Conservation (phyloP, 92 coral and sea anemone species). For the Paragorgia papillata region DNA sequence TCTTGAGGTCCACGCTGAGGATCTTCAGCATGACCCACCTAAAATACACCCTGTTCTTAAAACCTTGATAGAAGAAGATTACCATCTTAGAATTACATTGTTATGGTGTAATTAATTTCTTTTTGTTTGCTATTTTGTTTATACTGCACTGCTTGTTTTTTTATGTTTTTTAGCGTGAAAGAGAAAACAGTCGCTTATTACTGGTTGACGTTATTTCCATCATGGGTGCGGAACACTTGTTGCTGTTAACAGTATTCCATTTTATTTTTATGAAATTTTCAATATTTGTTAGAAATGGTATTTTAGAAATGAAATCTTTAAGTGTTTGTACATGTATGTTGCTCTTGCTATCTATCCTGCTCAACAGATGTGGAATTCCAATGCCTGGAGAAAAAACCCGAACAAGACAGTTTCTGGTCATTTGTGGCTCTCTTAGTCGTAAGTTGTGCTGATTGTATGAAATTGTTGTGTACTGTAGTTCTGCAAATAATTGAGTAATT, state of each 20-base stretch:
- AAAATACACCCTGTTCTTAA: too few species aligned
- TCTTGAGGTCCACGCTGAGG: too few species aligned
- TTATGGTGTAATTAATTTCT: too few species aligned
- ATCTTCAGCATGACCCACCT: too few species aligned
- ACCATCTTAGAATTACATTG: too few species aligned
- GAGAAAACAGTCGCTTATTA: conserved; percentile 68
- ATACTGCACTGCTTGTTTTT: background rate
- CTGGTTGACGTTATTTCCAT: conserved; percentile 94
- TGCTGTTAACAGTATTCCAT: conserved; percentile 62
- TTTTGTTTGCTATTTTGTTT: too few species aligned
- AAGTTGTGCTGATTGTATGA: conserved; percentile 25
- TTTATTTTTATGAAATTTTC: conserved; percentile 40
- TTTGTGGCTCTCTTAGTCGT: conserved; percentile 90
- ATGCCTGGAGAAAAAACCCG: conserved; percentile 83
- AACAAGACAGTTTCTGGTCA: conserved; percentile 82
- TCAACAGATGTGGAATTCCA: conserved; percentile 96
- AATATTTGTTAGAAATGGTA: conserved; percentile 18
- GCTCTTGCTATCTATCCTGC: conserved; percentile 75
- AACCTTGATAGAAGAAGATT: too few species aligned
- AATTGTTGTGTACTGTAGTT: too few species aligned
- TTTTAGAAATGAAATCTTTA: conserved; percentile 57
- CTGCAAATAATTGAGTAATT: too few species aligned
- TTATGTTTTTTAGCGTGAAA: conserved; percentile 58
- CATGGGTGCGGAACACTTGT: conserved; percentile 95
- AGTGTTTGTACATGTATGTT: conserved; percentile 73